phyloP scores from a whole-genome alignment of 1,140 invertebrate species.

The Mamestra configurata region DNA sequence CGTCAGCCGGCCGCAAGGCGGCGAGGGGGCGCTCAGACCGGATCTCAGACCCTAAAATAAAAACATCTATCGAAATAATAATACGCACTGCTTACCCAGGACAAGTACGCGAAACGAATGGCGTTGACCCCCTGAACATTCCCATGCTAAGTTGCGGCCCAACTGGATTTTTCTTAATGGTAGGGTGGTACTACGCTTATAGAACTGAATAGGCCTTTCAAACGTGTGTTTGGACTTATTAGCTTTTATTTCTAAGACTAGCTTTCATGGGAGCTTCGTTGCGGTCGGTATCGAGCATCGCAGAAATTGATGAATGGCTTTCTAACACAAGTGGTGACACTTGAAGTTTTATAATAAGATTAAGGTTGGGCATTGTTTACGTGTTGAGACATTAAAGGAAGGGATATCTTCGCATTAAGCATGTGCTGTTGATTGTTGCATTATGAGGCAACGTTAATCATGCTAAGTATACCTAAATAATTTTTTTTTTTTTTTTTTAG shows the following conservation, averaged over 20 bases:
- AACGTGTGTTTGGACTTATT: conserved; percentile 82
- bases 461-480: background rate
- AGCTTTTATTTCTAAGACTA: conserved; percentile 86
- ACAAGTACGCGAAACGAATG: conserved; percentile 84
- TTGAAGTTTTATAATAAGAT: conserved; percentile 44
- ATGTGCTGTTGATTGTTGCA: background rate
- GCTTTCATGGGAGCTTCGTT: conserved; percentile 74
- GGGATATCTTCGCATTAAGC: background rate
- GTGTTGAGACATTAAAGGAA: background rate
- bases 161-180: conserved; percentile 84
- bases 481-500: no score
- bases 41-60: conserved; percentile 86
- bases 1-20: conserved; percentile 75
- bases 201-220: conserved; percentile 81
- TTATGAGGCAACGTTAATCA: background rate
- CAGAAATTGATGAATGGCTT: conserved; percentile 62
- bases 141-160: conserved; percentile 77
- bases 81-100: conserved; percentile 82
- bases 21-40: conserved; percentile 82
- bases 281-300: conserved; percentile 42
- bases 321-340: conserved; percentile 56
- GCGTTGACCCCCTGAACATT: conserved; percentile 85
- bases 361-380: conserved; percentile 25
- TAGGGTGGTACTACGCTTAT: conserved; percentile 78
- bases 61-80: conserved; percentile 87